Percentiles rank a stretch among this genome's conserved stretches.
These are phyloP conservation scores for Folsomia candida DNA, from an alignment of 2,888 invertebrate genomes.

Conservation along the genomic window DNA sequence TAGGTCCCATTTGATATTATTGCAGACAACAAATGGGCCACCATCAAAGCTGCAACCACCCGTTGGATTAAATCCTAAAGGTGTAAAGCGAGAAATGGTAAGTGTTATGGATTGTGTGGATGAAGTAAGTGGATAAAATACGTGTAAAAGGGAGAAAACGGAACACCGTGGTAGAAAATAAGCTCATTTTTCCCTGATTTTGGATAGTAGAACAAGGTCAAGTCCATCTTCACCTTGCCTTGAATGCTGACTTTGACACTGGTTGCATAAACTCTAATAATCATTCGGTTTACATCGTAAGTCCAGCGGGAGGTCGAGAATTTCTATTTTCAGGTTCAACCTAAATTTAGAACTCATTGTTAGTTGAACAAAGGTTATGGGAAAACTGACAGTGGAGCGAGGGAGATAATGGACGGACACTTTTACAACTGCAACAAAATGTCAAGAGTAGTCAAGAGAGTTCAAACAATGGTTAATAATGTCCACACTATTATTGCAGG, in stretches of 20 bases:
- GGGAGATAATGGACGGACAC: background rate
- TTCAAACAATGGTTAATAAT: background rate
- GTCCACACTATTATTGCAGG: slow-evolving; percentile 1
- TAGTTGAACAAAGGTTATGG: slow-evolving; percentile 1
- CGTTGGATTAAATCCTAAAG: background rate
- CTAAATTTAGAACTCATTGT: slow-evolving; percentile 5
- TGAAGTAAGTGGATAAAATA: background rate
- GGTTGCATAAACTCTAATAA: background rate
- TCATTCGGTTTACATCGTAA: slow-evolving; percentile 1
- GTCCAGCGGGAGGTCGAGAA: background rate
- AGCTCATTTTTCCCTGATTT: background rate
- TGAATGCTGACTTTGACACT: slow-evolving; percentile 6
- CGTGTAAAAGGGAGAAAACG: slow-evolving; percentile 4
- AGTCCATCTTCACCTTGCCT: slow-evolving; percentile 35
- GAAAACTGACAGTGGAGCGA: slow-evolving; percentile 7
- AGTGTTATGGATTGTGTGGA: slow-evolving; percentile 1
- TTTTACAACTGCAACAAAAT: slow-evolving; percentile 9
- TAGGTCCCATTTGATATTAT: background rate
- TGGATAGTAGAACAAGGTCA: slow-evolving; percentile 38
- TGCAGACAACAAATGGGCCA: slow-evolving; percentile 9
- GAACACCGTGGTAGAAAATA: slow-evolving; percentile 13
- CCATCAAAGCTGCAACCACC: slow-evolving; percentile 6
- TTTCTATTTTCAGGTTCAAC: slow-evolving; percentile 11
- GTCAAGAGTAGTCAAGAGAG: background rate
- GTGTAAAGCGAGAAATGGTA: background rate